Evolutionary conservation across 1,140 invertebrate species (phyloP), one percentile per base, ranked within the genome.

Genomic region (Tribolium castaneum): DNA sequence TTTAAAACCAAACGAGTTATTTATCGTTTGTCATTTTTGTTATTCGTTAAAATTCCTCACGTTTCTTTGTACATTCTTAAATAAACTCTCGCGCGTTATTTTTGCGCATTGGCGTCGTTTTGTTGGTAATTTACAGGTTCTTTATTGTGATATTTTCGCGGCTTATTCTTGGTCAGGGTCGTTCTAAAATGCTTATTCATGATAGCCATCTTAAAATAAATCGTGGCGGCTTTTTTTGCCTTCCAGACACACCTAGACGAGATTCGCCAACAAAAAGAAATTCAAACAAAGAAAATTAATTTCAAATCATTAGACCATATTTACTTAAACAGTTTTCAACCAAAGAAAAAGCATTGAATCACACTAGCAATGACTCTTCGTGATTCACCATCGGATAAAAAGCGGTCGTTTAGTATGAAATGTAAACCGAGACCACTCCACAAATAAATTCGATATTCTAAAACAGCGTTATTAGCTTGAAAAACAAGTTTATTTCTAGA

Each of bases 401-500:
- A 66, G 59, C 30, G 25, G 25, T 66, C 56, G 56, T 30, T 66
- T n/a, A 9, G 54, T 22, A 59, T 30, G 25, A 12, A 35, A 66
- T 14, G 59, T 66, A 66, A 66, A 66, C 59, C 13, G n/a, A 66
- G 14, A 66, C 59, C 59, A 35, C 59, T 66, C 30, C 12, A 35
- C 59, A 66, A 34, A 66, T 66, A 66, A 66, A 66, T 66, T 66
- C 59, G 59, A 66, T 66, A 66, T 66, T 66, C 59, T 66, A 66
- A 66, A 66, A 66, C 25, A 25, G 30, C 59, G 30, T 66, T 66
- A 66, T 66, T 66, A 66, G 59, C 59, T 66, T 66, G 59, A 66
- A 66, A 66, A 66, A 66, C 59, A 66, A 66, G 59, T 66, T 66
- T 66, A 66, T 66, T 66, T 66, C 59, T 66, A 66, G 59, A 66